phyloP scores from a whole-genome alignment of 2,888 invertebrate genomes.

The Cantharis flavilabris region DNA sequence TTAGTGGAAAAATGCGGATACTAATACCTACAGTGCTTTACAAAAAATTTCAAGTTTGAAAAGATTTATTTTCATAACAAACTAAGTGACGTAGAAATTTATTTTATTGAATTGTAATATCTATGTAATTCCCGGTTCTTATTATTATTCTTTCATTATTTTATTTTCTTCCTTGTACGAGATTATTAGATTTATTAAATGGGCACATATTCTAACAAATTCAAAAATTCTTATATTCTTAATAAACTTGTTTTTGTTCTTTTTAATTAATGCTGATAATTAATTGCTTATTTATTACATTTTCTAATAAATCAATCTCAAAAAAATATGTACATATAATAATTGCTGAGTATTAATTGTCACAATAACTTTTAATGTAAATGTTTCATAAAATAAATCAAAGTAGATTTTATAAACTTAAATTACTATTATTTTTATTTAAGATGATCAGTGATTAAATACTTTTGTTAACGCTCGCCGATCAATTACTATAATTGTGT shows the following conservation, averaged over 20 bases:
- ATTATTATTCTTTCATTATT: neutral
- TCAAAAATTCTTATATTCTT: neutral
- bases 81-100: neutral
- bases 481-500: constrained; percentile 30
- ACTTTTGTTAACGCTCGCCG: constrained; percentile 10
- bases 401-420: no score
- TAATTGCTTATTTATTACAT: neutral
- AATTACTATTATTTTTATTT: neutral
- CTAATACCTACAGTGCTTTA: no score
- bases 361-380: no score
- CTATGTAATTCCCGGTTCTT: neutral
- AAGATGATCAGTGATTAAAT: neutral
- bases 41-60: no score
- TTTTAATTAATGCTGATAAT: neutral
- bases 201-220: neutral
- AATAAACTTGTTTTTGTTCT: neutral
- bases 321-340: no score
- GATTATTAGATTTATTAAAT: neutral
- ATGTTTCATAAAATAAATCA: no score
- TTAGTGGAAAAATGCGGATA: no score
- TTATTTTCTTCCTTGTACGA: neutral
- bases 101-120: neutral
- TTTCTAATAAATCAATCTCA: neutral
- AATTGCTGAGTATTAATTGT: no score
- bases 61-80: no score